These are phyloP conservation scores for Pemphigus obesinymphae DNA, from an alignment of 1,140 invertebrate genomes.

Conservation along the genomic window DNA sequence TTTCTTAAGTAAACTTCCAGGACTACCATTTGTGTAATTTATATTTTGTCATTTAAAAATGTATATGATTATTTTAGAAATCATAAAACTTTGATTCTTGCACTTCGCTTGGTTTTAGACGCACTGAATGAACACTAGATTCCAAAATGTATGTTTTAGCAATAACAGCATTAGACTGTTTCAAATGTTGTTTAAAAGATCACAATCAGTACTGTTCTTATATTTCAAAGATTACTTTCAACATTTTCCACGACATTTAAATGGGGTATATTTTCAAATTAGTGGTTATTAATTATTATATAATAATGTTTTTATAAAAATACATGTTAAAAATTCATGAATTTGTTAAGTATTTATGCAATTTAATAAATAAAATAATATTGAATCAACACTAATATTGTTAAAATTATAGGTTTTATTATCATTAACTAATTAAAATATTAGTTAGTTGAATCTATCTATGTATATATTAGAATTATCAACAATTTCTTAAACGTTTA, in stretches of 20 bases:
- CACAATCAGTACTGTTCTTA: slow-evolving; percentile 97
- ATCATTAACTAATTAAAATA: too few species aligned
- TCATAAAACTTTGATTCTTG: slow-evolving; percentile 82
- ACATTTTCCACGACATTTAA: slow-evolving; percentile 85
- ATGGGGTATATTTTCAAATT: slow-evolving; percentile 62
- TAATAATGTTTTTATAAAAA: too few species aligned
- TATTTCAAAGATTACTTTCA: slow-evolving; percentile 82
- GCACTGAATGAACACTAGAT: slow-evolving; percentile 83
- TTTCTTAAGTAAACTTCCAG: slow-evolving; percentile 59
- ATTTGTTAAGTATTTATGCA: too few species aligned
- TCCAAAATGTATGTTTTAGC: slow-evolving; percentile 97
- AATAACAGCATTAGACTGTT: slow-evolving; percentile 89
- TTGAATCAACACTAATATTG: too few species aligned
- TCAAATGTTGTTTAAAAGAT: slow-evolving; percentile 88
- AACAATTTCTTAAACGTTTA: too few species aligned
- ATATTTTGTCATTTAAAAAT: background rate
- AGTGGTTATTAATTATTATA: too few species aligned
- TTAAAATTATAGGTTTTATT: background rate
- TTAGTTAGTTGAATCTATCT: too few species aligned
- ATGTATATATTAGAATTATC: too few species aligned
- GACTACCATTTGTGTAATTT: too few species aligned
- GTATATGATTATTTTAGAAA: slow-evolving; percentile 50
- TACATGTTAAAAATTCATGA: too few species aligned
- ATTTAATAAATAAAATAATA: too few species aligned
- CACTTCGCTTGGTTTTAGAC: slow-evolving; percentile 86